Evolutionary conservation across 2,888 invertebrate genomes (phyloP).

Genomic region (Laothoe populi): DNA sequence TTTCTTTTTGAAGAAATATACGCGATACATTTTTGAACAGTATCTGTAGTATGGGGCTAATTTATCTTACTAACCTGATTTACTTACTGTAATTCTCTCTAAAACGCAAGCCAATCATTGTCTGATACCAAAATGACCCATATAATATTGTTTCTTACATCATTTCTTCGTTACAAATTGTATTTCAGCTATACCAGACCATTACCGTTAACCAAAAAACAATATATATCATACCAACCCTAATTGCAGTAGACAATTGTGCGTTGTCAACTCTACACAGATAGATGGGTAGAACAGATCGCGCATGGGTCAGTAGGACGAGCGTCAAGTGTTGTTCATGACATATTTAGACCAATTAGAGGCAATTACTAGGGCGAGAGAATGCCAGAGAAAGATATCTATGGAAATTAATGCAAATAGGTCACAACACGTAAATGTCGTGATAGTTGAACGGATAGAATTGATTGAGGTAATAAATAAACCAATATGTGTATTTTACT

Average conservation of each 20-base stretch:
- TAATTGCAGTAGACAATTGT: slow-evolving; percentile 56
- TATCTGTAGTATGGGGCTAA: too few species aligned
- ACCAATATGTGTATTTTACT: neutral
- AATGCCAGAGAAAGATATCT: slow-evolving; percentile 29
- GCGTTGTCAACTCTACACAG: slow-evolving; percentile 67
- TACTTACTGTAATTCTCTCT: too few species aligned
- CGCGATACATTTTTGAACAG: too few species aligned
- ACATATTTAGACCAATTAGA: slow-evolving; percentile 32
- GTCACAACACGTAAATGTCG: slow-evolving; percentile 9
- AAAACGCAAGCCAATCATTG: too few species aligned
- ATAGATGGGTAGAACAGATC: slow-evolving; percentile 55
- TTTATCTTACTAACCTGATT: too few species aligned
- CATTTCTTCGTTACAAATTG: too few species aligned
- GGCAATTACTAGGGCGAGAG: slow-evolving; percentile 26
- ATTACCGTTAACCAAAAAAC: neutral
- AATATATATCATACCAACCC: slow-evolving; percentile 24
- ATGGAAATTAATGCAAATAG: slow-evolving; percentile 19
- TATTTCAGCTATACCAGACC: slow-evolving; percentile 28
- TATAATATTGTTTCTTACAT: too few species aligned
- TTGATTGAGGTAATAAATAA: neutral
- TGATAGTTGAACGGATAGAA: neutral
- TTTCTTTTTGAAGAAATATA: too few species aligned
- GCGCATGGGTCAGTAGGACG: slow-evolving; percentile 61
- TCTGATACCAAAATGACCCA: too few species aligned
- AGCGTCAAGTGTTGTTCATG: slow-evolving; percentile 33